These are phyloP conservation scores for Heliangelus exortis DNA, from an alignment of 2,797 vertebrate genomes.

Conservation along the genomic window DNA sequence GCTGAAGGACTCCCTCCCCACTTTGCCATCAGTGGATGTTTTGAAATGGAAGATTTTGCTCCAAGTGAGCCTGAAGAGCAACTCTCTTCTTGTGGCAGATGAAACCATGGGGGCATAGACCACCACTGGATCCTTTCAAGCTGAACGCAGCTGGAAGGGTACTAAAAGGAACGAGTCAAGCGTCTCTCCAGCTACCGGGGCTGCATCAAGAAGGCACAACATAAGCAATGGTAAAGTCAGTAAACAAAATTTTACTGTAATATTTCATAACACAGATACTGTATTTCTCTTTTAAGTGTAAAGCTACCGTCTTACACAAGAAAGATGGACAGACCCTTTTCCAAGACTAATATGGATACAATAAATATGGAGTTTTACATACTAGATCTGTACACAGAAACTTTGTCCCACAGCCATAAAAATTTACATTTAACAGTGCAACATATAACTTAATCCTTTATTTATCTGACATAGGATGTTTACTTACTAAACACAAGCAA, in stretches of 20 bases:
- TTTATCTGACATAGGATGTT: constrained; percentile 87
- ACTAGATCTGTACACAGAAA: constrained; percentile 98
- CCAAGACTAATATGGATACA: constrained; percentile 96
- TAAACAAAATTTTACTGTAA: constrained; percentile 99
- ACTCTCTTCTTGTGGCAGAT: background rate
- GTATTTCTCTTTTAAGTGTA: constrained; percentile 87
- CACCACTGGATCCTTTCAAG: background rate
- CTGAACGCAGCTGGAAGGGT: background rate
- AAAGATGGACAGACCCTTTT: constrained; percentile 88
- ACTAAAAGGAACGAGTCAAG: background rate
- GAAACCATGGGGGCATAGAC: background rate
- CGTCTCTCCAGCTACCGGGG: background rate
- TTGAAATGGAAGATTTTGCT: background rate
- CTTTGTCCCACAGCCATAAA: constrained; percentile 93
- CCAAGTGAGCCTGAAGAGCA: background rate
- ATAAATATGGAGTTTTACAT: constrained; percentile 98
- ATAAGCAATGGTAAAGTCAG: constrained; percentile 82
- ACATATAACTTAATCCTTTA: constrained; percentile 91
- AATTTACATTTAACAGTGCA: constrained; percentile 97
- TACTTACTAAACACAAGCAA: constrained; percentile 91
- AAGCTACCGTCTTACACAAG: constrained; percentile 94
- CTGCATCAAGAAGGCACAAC: constrained; percentile 71
- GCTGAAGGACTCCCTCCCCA: constrained; percentile 14
- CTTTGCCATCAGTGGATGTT: background rate
- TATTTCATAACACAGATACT: constrained; percentile 94